phyloP scores from a whole-genome alignment of 1,140 invertebrate species.

The Heliconius himera region DNA sequence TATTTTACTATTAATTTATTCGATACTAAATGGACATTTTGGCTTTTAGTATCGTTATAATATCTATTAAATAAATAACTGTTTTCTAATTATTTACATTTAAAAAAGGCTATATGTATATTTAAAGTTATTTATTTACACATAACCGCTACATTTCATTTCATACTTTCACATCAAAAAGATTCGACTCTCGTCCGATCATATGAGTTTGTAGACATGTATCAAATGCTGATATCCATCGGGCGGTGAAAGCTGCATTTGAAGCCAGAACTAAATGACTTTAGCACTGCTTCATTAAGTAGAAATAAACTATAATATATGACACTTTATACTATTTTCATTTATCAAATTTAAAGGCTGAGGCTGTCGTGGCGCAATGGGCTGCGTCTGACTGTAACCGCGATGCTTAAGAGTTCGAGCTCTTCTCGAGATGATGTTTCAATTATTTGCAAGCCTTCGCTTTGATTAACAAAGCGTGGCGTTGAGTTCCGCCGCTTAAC shows the following conservation, averaged over 20 bases:
- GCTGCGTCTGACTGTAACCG: too few relatives aligned
- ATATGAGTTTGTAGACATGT: slow-evolving; percentile 2
- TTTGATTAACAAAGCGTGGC: too few relatives aligned
- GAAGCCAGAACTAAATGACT: neutral
- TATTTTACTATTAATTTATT: too few relatives aligned
- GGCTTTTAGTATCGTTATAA: neutral
- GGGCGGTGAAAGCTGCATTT: neutral
- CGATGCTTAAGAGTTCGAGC: too few relatives aligned
- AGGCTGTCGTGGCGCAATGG: too few relatives aligned
- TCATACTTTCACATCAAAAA: slow-evolving; percentile 11
- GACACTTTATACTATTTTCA: neutral
- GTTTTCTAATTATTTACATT: neutral
- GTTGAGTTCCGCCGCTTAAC: too few relatives aligned
- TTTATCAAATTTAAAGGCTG: neutral
- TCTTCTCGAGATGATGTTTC: too few relatives aligned
- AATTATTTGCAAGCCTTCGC: too few relatives aligned
- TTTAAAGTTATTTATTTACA: neutral
- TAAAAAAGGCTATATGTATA: neutral
- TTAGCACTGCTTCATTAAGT: neutral
- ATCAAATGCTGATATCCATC: slow-evolving; percentile 2
- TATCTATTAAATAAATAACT: neutral
- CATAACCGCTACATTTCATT: neutral
- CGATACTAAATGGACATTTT: neutral
- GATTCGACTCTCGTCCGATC: slow-evolving; percentile 2
- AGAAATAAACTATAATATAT: slow-evolving; percentile 1